These are phyloP conservation scores for Fopius arisanus DNA, from an alignment of 1,140 invertebrate species.

Conservation along the genomic window DNA sequence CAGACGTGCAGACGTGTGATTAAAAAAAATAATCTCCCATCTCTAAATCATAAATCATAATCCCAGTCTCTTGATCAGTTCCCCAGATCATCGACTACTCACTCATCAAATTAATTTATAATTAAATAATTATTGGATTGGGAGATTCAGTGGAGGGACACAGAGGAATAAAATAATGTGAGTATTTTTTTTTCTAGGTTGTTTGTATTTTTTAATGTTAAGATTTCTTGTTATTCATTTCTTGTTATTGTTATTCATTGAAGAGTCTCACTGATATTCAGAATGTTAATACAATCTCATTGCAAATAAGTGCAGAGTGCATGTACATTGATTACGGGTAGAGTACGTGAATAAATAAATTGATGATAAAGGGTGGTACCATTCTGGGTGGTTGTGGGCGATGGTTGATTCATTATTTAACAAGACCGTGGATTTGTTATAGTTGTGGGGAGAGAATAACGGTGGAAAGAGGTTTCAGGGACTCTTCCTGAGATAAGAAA, in stretches of 20 bases:
- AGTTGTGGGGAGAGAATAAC: neutral
- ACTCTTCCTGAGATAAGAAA: neutral
- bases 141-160: no score
- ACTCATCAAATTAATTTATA: no score
- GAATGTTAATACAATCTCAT: neutral
- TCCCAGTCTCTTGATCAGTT: no score
- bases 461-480: neutral
- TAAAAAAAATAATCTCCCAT: no score
- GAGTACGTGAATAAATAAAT: neutral
- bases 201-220: no score
- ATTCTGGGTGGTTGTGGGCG: neutral
- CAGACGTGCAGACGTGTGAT: no score
- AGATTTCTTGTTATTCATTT: no score
- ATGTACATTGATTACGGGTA: neutral
- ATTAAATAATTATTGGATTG: no score
- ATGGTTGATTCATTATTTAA: neutral
- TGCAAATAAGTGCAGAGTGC: neutral
- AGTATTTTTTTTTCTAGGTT: no score
- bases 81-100: no score
- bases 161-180: no score
- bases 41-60: no score
- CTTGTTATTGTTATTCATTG: neutral
- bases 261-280: neutral
- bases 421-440: neutral
- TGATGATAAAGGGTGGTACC: neutral